Base-by-base conservation (phyloP, 2,797 vertebrate genomes). In the Hipposideros larvatus region DNA sequence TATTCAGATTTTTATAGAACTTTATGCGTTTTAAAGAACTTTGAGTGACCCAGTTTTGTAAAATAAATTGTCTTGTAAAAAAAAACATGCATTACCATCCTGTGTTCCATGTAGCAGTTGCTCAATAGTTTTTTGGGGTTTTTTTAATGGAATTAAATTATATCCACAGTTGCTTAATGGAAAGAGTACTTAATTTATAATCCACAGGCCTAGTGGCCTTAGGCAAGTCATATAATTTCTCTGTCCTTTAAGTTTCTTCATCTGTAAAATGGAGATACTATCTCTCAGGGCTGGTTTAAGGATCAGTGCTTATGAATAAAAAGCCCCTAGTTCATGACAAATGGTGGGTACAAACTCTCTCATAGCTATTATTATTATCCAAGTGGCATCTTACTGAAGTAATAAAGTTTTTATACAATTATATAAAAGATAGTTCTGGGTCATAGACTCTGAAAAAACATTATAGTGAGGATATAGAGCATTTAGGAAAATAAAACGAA, bases 11-110 rank as follows among this genome's bases (percentile, higher is more conserved):
- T 96, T 95, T 86, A 94, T 96, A 95, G 48, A 95, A 94, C 95
- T 95, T 85, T 96, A 97, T 97, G 93, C 92, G 95, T 95, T 96
- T 98, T 96, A 87, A 97, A 97, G 95, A 98, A 93, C 97, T 98
- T 98, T 43, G 31, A 91, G 93, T 98, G 95, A 97, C 93, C 92
- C 95, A 21, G 92, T 97, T 97, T 97, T 97, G 48, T 96, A 97
- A 97, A 97, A 74, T 96, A 86, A 97, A 95, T 98, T 97, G 96
- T 80, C 82, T 82, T 86, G 16, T 73, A 46, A 70, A 91, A 94
- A 88, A 71, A 51, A 51, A 16, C 9, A 43, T 55, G 16, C 10
- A 37, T 91, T 77, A 55, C 24, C 43, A 90, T 91, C 18, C 4
- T 57, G 10, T 79, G 18, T 95, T 95, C 19, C 34, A 65, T 28